phyloP scores from a whole-genome alignment of 2,797 vertebrate species.

The Melanotaenia trifasciata region DNA sequence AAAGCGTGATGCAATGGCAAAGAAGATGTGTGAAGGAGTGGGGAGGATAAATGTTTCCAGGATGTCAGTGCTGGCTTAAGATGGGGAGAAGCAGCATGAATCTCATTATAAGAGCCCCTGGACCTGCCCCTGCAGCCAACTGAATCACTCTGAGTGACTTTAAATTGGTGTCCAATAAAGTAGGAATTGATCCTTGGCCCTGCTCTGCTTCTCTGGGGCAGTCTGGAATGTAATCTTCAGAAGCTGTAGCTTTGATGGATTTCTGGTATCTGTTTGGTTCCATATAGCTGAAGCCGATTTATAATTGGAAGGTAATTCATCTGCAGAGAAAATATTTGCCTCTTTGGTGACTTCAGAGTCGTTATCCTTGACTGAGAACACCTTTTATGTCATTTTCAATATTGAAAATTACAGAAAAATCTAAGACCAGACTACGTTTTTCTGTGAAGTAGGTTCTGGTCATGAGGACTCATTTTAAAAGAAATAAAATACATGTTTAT shows the following conservation, averaged over 20 bases:
- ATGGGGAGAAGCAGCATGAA: conserved; percentile 77
- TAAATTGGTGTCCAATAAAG: conserved; percentile 83
- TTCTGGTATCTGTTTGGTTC: conserved; percentile 51
- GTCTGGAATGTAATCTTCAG: conserved; percentile 65
- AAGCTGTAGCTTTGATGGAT: conserved; percentile 60
- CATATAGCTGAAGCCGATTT: conserved; percentile 38
- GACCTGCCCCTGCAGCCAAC: conserved; percentile 77
- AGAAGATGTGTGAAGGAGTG: conserved; percentile 57
- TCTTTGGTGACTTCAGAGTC: conserved; percentile 1
- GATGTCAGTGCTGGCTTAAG: conserved; percentile 77
- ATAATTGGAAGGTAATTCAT: conserved; percentile 38
- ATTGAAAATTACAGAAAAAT: not conserved
- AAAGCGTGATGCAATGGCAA: conserved; percentile 19
- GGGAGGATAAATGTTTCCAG: conserved; percentile 71
- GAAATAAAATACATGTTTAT: conserved; percentile 9
- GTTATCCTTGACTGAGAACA: conserved; percentile 14
- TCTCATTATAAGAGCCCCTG: conserved; percentile 78
- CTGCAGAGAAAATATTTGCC: conserved; percentile 13
- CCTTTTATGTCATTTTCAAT: conserved; percentile 7
- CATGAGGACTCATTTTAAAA: conserved; percentile 14
- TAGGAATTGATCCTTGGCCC: conserved; percentile 81
- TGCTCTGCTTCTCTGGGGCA: conserved; percentile 73
- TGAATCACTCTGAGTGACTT: conserved; percentile 82
- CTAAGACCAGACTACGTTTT: not conserved
- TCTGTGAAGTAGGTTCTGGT: not conserved